Evolutionary conservation across 2,113 vertebrate species (phyloP), one percentile per base, ranked within the genome.

Genomic region (Psophia crepitans): DNA sequence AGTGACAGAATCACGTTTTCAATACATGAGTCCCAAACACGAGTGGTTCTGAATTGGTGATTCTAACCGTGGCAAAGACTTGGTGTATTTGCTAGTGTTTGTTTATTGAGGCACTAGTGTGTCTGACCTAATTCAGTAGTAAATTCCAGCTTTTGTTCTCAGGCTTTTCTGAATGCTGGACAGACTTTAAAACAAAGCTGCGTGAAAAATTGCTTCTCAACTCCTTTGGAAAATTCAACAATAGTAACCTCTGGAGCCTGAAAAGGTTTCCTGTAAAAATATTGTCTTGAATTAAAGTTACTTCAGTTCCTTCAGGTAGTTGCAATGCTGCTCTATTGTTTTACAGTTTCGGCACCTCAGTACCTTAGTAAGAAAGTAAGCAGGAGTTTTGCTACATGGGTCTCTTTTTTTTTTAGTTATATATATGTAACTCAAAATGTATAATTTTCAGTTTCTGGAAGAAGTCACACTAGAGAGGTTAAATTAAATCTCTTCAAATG

Each of bases 71-170:
- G 74, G 46, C 37, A 86, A 54, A 94, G 90, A 68, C 81, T 43
- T 71, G 24, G 12, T 88, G 14, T 90, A n/a, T 69, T 91, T 92
- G 57, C 33, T 85, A 37, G 27, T 91, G 23, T 90, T 94, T 65
- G 49, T 46, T 96, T 96, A 51, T 63, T 58, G 70, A 82, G 89
- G 61, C 11, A 8, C 27, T 95, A 14, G 9, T 41, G 83, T 48
- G 84, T 85, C 46, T 93, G 57, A 93, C 78, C 82, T 96, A 90
- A 80, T 76, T 88, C 90, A 79, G 57, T 64, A 30, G 43, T 71
- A 79, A 91, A 82, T 89, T 89, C 51, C 35, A 89, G 30, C 54
- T 86, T 96, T 96, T 95, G 78, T 95, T 95, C 68, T 95, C 33
- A 21, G 48, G 43, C 43, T 71, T 87, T 96, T 82, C 91, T 70